These are phyloP conservation scores for Mesoligia furuncula DNA, from an alignment of 2,888 invertebrate species.

Conservation along the genomic window DNA sequence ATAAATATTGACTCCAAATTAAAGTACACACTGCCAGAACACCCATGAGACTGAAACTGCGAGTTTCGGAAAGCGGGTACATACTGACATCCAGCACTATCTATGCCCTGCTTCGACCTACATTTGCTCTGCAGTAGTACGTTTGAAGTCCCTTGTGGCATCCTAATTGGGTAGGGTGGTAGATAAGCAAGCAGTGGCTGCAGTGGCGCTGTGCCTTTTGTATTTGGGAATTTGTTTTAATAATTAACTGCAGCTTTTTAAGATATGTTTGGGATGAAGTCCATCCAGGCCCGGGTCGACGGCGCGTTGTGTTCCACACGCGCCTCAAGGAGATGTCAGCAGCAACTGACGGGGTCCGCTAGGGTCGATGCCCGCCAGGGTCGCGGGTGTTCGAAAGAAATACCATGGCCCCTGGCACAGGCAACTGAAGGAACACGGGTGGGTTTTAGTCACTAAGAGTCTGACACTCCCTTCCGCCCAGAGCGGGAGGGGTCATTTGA, in stretches of 20 bases:
- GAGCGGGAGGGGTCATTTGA: no score
- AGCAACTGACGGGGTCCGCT: no score
- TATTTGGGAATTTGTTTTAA: not conserved
- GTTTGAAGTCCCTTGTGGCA: conserved; percentile 6
- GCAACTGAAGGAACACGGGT: no score
- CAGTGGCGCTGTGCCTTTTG: not conserved
- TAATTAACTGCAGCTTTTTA: not conserved
- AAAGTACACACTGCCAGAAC: not conserved
- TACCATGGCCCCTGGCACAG: no score
- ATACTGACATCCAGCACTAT: conserved; percentile 9
- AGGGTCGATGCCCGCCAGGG: no score
- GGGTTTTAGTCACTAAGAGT: no score
- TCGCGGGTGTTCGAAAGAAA: no score
- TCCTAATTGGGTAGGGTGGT: conserved; percentile 3
- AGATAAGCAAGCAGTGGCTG: not conserved
- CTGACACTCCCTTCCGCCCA: no score
- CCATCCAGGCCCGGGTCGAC: no score
- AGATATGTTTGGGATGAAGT: not conserved
- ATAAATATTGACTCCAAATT: not conserved
- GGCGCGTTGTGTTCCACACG: no score
- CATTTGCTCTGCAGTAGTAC: conserved; percentile 14
- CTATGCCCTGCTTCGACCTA: not conserved
- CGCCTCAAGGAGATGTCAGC: no score
- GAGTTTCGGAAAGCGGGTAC: not conserved
- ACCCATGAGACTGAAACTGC: not conserved